Evolutionary conservation across 2,888 invertebrate genomes (phyloP).

Genomic region (Orthonevra nobilis): DNA sequence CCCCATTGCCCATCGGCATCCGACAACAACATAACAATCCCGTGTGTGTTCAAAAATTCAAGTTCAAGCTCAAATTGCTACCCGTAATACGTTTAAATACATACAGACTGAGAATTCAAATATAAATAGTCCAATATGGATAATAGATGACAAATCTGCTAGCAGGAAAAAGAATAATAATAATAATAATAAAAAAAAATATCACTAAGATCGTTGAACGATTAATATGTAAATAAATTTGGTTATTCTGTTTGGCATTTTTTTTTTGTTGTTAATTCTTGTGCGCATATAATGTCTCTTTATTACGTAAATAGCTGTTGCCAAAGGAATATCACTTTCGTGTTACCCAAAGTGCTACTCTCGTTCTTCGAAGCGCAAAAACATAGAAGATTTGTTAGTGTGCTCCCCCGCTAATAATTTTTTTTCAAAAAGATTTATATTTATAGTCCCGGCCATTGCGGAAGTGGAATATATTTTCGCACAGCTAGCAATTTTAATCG

Average conservation of each 20-base stretch:
- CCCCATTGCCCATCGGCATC: conserved; percentile 24
- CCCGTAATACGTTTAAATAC: conserved; percentile 18
- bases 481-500: conserved; percentile 5
- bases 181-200: conserved; percentile 5
- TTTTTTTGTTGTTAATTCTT: conserved; percentile 7
- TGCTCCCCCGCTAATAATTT: conserved; percentile 3
- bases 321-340: conserved; percentile 49
- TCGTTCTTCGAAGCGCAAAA: conserved; percentile 32
- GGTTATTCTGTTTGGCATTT: no score
- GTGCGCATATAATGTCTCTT: conserved; percentile 1
- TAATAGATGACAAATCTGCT: conserved; percentile 8
- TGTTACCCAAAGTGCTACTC: conserved; percentile 39
- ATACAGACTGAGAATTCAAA: conserved; percentile 3
- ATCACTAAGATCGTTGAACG: conserved; percentile 40
- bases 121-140: conserved; percentile 12
- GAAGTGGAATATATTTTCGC: conserved; percentile 50
- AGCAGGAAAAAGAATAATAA: conserved; percentile 1
- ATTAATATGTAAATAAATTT: conserved; percentile 31
- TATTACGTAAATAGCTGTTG: conserved; percentile 33
- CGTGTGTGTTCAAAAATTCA: conserved; percentile 30
- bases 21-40: conserved; percentile 11
- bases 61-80: conserved; percentile 47
- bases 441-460: conserved; percentile 57
- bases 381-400: no score
- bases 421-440: conserved; percentile 1